A percentile compares a stretch with the other conserved stretches of the same genome.
Evolutionary conservation across 2,888 invertebrate genomes (phyloP).

Genomic region (Pachliopta kotzebuea): DNA sequence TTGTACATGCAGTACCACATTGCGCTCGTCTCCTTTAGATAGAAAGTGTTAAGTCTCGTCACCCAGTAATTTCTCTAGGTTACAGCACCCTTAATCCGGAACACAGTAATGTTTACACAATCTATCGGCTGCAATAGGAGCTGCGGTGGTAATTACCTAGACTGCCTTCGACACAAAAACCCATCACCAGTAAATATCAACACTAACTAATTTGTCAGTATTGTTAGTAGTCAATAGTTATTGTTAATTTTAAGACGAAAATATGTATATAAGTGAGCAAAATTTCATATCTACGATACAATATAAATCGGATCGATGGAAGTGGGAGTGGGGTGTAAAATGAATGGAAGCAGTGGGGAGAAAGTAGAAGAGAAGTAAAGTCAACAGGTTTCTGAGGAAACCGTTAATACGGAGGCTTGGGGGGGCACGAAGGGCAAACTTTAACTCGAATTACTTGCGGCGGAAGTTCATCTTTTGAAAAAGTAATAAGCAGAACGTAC

Average conservation of each 20-base stretch:
- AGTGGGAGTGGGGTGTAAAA: slow-evolving; percentile 2
- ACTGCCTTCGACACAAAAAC: no score
- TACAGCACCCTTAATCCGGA: no score
- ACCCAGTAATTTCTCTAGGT: no score
- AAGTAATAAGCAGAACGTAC: slow-evolving; percentile 10
- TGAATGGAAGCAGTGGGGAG: slow-evolving; percentile 9
- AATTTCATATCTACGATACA: slow-evolving; percentile 5
- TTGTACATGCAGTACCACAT: no score
- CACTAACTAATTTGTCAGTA: no score
- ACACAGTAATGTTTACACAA: no score
- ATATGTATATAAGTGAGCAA: background rate
- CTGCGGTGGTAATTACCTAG: no score
- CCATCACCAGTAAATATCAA: no score
- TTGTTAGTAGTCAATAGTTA: background rate
- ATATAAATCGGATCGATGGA: slow-evolving; percentile 17
- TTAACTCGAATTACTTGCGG: slow-evolving; percentile 15
- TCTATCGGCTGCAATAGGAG: no score
- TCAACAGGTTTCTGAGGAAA: slow-evolving; percentile 24
- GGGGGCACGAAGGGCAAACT: slow-evolving; percentile 4
- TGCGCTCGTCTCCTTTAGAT: no score
- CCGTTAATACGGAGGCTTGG: background rate
- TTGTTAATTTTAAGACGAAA: background rate
- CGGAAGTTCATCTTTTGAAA: background rate
- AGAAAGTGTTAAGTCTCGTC: no score
- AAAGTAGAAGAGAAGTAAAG: slow-evolving; percentile 21